These are phyloP conservation scores for Archaeoteleia sp. DNA, from an alignment of 2,888 invertebrate species.

Conservation along the genomic window DNA sequence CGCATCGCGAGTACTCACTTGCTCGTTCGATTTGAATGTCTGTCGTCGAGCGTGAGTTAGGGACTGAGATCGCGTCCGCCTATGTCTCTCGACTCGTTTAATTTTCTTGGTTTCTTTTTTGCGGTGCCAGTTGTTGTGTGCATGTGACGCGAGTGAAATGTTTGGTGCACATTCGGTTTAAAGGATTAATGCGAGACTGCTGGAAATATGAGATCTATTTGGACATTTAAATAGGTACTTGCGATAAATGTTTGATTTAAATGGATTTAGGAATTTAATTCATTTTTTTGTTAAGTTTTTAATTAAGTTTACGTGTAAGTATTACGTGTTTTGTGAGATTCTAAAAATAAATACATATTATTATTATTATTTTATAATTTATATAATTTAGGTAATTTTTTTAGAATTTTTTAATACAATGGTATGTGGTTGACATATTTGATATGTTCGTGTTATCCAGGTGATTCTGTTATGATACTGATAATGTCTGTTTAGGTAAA, in stretches of 20 bases:
- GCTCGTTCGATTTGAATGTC: conserved; percentile 44
- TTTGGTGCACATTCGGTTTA: conserved; percentile 10
- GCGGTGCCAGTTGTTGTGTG: conserved; percentile 17
- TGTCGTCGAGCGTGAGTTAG: conserved; percentile 24
- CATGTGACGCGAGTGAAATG: conserved; percentile 21
- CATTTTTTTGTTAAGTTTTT: no score
- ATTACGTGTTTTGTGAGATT: no score
- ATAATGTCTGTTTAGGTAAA: background rate
- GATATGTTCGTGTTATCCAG: no score
- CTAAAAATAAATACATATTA: no score
- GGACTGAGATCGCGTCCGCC: conserved; percentile 18
- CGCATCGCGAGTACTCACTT: conserved; percentile 17
- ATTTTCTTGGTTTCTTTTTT: background rate
- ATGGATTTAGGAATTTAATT: no score
- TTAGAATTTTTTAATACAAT: no score
- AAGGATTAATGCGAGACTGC: conserved; percentile 25
- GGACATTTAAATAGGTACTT: conserved; percentile 8
- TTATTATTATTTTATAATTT: no score
- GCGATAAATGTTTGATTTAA: no score
- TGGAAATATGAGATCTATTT: conserved; percentile 13
- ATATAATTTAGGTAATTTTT: no score
- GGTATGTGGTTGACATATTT: no score
- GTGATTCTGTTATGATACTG: conserved; percentile 1
- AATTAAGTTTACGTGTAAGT: no score
- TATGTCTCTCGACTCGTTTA: background rate